Conservation (phyloP, 2,888 invertebrate species). For the Drosophila colorata region DNA sequence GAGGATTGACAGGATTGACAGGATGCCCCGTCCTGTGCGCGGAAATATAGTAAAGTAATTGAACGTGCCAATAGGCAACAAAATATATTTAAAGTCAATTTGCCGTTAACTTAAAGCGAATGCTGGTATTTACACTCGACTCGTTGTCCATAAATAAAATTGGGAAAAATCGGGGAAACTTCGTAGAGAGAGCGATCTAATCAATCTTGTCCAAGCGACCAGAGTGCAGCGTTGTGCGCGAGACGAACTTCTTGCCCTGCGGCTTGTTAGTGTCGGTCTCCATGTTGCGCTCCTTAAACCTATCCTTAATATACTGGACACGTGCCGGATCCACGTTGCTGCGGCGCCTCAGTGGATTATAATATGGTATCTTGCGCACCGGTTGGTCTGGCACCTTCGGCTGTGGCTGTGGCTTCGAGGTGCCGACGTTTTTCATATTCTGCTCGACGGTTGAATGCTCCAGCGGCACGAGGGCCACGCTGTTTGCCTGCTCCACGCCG, state of each 20-base stretch:
- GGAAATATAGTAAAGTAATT: not conserved
- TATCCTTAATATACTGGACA: constrained; percentile 56
- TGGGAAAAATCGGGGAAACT: not conserved
- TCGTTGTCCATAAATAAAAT: constrained; percentile 8
- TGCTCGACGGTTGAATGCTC: constrained; percentile 7
- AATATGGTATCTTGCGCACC: constrained; percentile 18
- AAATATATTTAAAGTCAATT: constrained; percentile 25
- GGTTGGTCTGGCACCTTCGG: constrained; percentile 31
- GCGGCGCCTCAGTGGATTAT: constrained; percentile 59
- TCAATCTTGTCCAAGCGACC: constrained; percentile 58
- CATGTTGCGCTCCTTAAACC: constrained; percentile 38
- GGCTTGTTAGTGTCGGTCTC: constrained; percentile 37
- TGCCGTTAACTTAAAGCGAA: constrained; percentile 12
- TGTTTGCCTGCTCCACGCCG: constrained; percentile 6
- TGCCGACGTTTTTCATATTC: constrained; percentile 23
- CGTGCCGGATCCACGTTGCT: constrained; percentile 56
- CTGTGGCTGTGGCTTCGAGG: constrained; percentile 12
- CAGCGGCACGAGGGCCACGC: constrained; percentile 12
- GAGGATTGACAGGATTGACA: no score
- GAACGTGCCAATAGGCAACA: constrained; percentile 6
- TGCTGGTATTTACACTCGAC: constrained; percentile 13
- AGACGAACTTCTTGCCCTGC: constrained; percentile 48
- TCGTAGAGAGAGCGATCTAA: constrained; percentile 19
- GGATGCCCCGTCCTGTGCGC: no score
- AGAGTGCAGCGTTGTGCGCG: constrained; percentile 59